Percentiles rank a stretch among this genome's conserved stretches.
phyloP scores from a whole-genome alignment of 2,113 vertebrate species.

The Ammodytes dubius region DNA sequence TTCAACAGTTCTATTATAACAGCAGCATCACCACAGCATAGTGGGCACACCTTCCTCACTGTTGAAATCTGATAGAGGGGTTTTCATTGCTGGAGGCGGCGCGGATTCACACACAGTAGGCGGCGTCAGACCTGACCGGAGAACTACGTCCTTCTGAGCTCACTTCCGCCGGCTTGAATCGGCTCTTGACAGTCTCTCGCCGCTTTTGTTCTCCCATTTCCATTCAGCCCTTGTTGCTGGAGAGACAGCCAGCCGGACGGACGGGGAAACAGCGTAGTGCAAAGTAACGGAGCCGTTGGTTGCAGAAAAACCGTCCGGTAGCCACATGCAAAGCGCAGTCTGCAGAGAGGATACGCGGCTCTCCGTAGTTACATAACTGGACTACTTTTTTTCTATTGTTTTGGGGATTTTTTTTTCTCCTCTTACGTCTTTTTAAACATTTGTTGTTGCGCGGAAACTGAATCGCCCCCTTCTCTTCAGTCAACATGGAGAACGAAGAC shows the following conservation, averaged over 20 bases:
- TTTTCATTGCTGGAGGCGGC: constrained; percentile 24
- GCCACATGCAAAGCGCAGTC: constrained; percentile 65
- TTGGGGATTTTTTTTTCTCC: constrained; percentile 50
- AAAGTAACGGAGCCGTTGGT: constrained; percentile 43
- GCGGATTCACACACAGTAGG: constrained; percentile 57
- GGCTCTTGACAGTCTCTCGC: constrained; percentile 44
- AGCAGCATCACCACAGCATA: too few species aligned
- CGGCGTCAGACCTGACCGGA: constrained; percentile 57
- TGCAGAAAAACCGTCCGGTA: constrained; percentile 32
- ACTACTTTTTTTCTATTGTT: constrained; percentile 69
- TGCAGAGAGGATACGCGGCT: constrained; percentile 50
- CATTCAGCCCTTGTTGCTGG: constrained; percentile 48
- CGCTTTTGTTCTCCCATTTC: constrained; percentile 81
- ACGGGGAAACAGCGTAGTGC: background rate
- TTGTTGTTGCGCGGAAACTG: constrained; percentile 52
- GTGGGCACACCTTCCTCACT: constrained; percentile 22
- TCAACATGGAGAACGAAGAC: constrained; percentile 92
- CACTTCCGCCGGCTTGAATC: constrained; percentile 75
- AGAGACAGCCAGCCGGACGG: background rate
- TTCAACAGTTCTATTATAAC: background rate
- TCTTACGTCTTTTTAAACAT: constrained; percentile 22
- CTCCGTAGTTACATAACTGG: constrained; percentile 69
- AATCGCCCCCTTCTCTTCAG: constrained; percentile 33
- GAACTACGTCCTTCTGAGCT: constrained; percentile 71
- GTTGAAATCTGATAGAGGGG: constrained; percentile 7